Base-by-base conservation (phyloP, 2,888 invertebrate species). In the Acrobasis repandana region DNA sequence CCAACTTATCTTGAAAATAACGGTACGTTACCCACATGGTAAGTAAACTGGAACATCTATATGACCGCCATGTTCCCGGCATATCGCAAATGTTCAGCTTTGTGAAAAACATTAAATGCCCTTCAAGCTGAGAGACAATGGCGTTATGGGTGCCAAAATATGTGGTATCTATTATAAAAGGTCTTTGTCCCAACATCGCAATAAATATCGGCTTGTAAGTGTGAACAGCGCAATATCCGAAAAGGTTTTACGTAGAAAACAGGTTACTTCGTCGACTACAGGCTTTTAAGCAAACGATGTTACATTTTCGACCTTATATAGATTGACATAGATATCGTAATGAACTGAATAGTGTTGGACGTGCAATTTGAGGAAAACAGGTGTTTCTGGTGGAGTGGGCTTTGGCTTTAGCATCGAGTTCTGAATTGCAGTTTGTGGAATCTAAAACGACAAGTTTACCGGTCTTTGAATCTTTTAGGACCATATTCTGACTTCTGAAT, bases 151-250 rank as follows among this genome's bases (percentile, higher is more conserved):
- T 2, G 43, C 43, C 43, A n/a, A 43, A 43, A n/a, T 43, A 43
- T 43, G 43, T 38, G 38, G 16, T 38, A 58, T 58, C 58, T 38
- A 15, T 14, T 20, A 38, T 38, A 14, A 36, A 49, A 58, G 1
- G 2, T 58, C 50, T n/a, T 16, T 58, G 49, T 34, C 16, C n/a
- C 50, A 58, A 49, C 58, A 58, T 58, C 49, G 58, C 50, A 58
- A 58, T 58, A 58, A 58, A 58, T 50, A 58, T 18, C 34, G 58
- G 54, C 54, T 38, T 54, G 49, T 38, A 58, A 58, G 63, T 60
- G 65, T 61, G 66, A 65, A 62, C 66, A 62, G 57, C 56, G 63
- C 63, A 67, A 68, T 68, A 70, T 68, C 70, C 70, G 67, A 64
- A 63, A 62, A 67, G 63, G 63, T 65, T 64, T 61, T 63, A 58